phyloP scores from a whole-genome alignment of 2,888 invertebrate species.

The Andrena trimmerana region DNA sequence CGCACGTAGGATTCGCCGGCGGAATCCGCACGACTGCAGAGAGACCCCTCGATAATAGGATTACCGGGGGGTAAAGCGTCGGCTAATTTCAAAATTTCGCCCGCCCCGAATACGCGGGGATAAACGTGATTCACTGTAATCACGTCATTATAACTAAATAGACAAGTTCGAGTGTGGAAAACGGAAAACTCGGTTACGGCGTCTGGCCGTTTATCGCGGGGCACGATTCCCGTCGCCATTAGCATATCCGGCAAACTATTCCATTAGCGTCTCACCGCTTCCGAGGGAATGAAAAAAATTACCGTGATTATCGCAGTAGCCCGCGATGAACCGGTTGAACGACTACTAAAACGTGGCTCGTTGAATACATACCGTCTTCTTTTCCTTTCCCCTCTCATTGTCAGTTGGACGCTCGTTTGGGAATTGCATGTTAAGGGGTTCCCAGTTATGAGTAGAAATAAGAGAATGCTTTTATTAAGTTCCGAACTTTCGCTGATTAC shows the following conservation, averaged over 20 bases:
- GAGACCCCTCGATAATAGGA: constrained; percentile 45
- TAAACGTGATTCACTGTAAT: constrained; percentile 49
- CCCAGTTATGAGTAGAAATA: no score
- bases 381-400: background rate
- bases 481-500: no score
- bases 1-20: constrained; percentile 7
- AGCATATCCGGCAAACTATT: constrained; percentile 11
- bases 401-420: background rate
- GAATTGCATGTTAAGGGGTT: background rate
- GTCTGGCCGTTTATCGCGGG: constrained; percentile 18
- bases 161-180: constrained; percentile 42
- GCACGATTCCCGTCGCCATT: constrained; percentile 1
- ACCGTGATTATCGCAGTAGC: background rate
- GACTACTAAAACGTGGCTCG: background rate
- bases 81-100: constrained; percentile 58
- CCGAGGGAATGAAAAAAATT: constrained; percentile 21
- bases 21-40: background rate
- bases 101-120: background rate
- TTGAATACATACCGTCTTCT: background rate
- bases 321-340: background rate
- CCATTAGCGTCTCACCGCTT: constrained; percentile 18
- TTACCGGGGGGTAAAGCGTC: constrained; percentile 44
- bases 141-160: constrained; percentile 41
- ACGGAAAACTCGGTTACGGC: constrained; percentile 32
- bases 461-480: no score